Conservation (phyloP, 2,888 invertebrate species). For the Tuta absoluta region DNA sequence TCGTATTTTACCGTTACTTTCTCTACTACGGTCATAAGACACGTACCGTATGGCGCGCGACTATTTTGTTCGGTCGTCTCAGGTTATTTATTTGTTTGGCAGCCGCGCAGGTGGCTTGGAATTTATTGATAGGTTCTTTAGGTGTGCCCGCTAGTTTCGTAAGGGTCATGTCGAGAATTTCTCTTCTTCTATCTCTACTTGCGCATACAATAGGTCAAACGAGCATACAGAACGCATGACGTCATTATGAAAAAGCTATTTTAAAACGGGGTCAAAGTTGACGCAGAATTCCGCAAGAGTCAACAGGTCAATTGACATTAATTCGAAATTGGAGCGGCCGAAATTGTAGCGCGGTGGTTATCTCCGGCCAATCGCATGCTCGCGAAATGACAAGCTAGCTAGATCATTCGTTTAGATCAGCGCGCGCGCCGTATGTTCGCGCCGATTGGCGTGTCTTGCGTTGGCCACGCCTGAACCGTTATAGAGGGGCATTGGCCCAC, state of each 20-base stretch:
- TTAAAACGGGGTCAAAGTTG: constrained; percentile 57
- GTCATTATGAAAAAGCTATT: constrained; percentile 30
- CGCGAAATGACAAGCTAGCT: constrained; percentile 77
- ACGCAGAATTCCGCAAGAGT: constrained; percentile 36
- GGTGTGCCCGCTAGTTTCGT: constrained; percentile 31
- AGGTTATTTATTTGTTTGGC: constrained; percentile 60
- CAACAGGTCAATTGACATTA: constrained; percentile 47
- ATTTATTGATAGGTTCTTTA: constrained; percentile 44
- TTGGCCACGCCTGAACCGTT: constrained; percentile 78
- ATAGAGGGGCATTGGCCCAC: constrained; percentile 75
- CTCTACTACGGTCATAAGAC: constrained; percentile 66
- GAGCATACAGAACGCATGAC: neutral
- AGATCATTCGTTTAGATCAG: constrained; percentile 78
- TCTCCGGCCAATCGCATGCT: constrained; percentile 71
- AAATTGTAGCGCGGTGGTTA: constrained; percentile 59
- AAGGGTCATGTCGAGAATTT: constrained; percentile 24
- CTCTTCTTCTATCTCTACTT: constrained; percentile 16
- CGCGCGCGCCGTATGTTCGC: constrained; percentile 60
- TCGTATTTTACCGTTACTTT: constrained; percentile 67
- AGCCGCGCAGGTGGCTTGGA: constrained; percentile 56
- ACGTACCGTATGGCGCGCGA: constrained; percentile 64
- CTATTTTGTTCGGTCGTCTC: constrained; percentile 57
- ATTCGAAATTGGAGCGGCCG: constrained; percentile 63
- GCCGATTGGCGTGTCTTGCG: constrained; percentile 72
- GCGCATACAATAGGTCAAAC: constrained; percentile 3